Conservation (phyloP, 2,113 vertebrate species). For the Suncus etruscus region DNA sequence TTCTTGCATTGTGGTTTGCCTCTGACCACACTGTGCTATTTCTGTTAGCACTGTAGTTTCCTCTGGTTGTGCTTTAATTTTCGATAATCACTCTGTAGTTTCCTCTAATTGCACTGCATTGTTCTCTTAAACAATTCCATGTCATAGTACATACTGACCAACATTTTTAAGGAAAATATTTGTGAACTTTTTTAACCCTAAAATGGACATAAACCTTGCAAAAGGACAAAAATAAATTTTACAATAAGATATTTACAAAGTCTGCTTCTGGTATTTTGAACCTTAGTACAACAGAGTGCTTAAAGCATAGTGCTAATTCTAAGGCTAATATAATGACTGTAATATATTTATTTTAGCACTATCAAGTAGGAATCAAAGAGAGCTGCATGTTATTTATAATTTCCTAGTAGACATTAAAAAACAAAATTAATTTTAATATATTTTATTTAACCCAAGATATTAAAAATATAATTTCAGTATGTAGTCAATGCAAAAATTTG, state of each 20-base stretch:
- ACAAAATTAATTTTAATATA: constrained; percentile 51
- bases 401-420: constrained; percentile 18
- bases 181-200: constrained; percentile 53
- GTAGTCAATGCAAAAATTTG: constrained; percentile 41
- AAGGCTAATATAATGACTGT: constrained; percentile 24
- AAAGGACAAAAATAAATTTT: constrained; percentile 48
- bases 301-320: background rate
- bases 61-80: no score
- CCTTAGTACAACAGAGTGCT: background rate
- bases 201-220: constrained; percentile 14
- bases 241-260: constrained; percentile 21
- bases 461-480: constrained; percentile 48
- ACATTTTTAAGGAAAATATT: constrained; percentile 50
- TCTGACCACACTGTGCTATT: no score
- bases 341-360: background rate
- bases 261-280: constrained; percentile 1
- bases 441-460: constrained; percentile 50
- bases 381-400: constrained; percentile 50
- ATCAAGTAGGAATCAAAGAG: constrained; percentile 38
- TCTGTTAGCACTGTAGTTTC: no score
- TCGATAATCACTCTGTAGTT: no score
- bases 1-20: no score
- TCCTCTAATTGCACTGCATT: no score
- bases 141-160: background rate
- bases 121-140: background rate